Percentiles rank a stretch among this genome's conserved stretches.
These are phyloP conservation scores for Sicus ferrugineus DNA, from an alignment of 2,888 invertebrate genomes.

Conservation along the genomic window DNA sequence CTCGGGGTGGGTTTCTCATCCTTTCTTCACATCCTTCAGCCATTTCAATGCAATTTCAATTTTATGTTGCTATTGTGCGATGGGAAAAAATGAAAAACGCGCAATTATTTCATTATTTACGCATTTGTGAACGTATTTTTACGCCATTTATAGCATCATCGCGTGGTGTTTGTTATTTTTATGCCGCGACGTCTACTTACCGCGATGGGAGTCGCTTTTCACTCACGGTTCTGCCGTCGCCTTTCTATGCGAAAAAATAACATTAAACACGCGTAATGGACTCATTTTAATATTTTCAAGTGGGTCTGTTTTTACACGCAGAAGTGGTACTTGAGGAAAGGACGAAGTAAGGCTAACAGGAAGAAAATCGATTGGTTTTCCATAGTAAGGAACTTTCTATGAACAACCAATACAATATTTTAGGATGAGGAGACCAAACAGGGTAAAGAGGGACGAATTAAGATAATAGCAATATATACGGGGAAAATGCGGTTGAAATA, in stretches of 20 bases:
- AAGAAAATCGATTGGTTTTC: too few relatives aligned
- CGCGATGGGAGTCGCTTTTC: neutral
- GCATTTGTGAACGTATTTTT: constrained; percentile 20
- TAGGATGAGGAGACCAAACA: too few relatives aligned
- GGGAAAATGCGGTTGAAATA: too few relatives aligned
- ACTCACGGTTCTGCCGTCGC: neutral
- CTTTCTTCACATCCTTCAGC: too few relatives aligned
- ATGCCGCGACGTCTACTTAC: neutral
- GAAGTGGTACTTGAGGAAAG: neutral
- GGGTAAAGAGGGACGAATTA: too few relatives aligned
- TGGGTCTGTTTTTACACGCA: constrained; percentile 1
- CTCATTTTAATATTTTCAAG: constrained; percentile 49
- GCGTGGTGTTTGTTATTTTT: constrained; percentile 4
- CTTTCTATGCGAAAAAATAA: constrained; percentile 48
- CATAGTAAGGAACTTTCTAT: too few relatives aligned
- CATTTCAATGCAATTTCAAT: neutral
- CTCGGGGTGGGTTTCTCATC: too few relatives aligned
- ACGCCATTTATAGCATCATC: constrained; percentile 18
- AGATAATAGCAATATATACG: too few relatives aligned
- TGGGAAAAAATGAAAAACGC: constrained; percentile 25
- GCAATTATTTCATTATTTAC: constrained; percentile 32
- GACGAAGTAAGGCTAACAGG: neutral
- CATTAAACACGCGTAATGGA: constrained; percentile 52
- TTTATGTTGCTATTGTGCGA: neutral
- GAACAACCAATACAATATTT: too few relatives aligned